phyloP scores from a whole-genome alignment of 2,888 invertebrate species.

The Microplitis deprimator region DNA sequence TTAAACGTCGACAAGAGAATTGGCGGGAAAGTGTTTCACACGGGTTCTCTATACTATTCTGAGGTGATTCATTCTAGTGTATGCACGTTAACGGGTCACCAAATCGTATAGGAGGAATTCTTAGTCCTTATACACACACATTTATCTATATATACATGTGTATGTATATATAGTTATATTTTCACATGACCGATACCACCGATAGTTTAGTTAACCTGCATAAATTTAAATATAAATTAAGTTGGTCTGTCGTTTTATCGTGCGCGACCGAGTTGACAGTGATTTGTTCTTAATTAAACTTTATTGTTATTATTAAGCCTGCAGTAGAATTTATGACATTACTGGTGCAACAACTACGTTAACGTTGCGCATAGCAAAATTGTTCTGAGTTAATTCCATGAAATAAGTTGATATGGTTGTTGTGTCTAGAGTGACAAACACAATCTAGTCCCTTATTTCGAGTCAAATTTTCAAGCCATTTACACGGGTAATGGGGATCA shows the following conservation, averaged over 20 bases:
- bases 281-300: slow-evolving; percentile 16
- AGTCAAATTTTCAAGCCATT: no score
- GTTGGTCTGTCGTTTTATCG: not conserved
- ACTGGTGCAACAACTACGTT: not conserved
- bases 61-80: not conserved
- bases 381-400: not conserved
- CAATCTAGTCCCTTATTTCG: no score
- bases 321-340: not conserved
- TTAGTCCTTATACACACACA: not conserved
- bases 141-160: not conserved
- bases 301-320: slow-evolving; percentile 1
- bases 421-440: no score
- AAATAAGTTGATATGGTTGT: not conserved
- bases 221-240: slow-evolving; percentile 20
- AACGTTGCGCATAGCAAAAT: not conserved
- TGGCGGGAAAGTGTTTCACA: not conserved
- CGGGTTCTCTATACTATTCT: not conserved
- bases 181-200: not conserved
- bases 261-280: slow-evolving; percentile 3
- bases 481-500: no score
- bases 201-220: not conserved
- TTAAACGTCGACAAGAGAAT: no score
- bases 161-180: not conserved
- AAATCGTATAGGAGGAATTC: not conserved
- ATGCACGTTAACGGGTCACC: not conserved